phyloP scores from a whole-genome alignment of 2,797 vertebrate genomes.

The Allochrocebus solatus region DNA sequence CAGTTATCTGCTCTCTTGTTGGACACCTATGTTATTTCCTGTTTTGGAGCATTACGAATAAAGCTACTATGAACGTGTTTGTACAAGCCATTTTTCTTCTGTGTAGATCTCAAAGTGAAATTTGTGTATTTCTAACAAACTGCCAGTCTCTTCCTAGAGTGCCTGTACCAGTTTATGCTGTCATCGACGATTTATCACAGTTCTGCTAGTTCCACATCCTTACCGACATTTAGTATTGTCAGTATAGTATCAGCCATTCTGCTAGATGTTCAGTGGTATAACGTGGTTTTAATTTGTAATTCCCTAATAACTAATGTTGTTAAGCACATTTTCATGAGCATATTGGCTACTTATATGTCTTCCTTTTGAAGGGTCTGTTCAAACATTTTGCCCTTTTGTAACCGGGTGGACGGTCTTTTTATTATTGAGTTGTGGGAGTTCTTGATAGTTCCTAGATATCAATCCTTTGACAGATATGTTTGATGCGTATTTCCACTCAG shows the following conservation, averaged over 20 bases:
- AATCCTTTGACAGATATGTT: background rate
- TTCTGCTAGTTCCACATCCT: background rate
- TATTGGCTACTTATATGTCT: background rate
- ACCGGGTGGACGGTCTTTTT: background rate
- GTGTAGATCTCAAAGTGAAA: background rate
- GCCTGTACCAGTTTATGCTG: background rate
- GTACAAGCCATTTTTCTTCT: background rate
- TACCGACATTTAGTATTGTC: background rate
- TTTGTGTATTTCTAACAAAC: slow-evolving; percentile 4
- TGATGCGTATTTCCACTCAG: background rate
- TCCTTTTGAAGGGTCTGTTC: background rate
- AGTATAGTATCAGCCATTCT: background rate
- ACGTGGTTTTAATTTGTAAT: background rate
- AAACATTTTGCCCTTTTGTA: background rate
- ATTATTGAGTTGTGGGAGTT: background rate
- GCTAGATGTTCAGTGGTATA: background rate
- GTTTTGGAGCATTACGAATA: background rate
- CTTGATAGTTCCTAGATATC: background rate
- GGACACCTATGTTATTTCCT: background rate
- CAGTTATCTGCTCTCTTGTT: background rate
- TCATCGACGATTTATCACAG: background rate
- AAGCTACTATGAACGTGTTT: background rate
- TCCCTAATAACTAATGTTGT: background rate
- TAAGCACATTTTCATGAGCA: background rate
- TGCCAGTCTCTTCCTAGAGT: background rate